These are phyloP conservation scores for Ophion costatus DNA, from an alignment of 2,888 invertebrate species.

Conservation along the genomic window DNA sequence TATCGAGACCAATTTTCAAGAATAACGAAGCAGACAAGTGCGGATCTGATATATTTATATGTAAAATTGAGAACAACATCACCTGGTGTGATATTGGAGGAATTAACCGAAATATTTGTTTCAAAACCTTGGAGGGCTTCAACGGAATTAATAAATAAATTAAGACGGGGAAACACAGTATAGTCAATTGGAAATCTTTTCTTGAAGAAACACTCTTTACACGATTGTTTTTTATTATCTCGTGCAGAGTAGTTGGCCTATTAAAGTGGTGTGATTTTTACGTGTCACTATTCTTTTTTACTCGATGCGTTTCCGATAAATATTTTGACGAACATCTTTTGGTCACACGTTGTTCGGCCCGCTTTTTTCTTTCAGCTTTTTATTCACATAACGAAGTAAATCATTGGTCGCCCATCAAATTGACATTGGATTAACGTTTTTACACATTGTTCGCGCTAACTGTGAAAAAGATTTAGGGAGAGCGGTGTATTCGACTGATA, in stretches of 20 bases:
- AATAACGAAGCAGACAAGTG: neutral
- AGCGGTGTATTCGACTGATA: constrained; percentile 41
- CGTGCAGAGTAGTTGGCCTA: neutral
- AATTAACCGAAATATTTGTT: neutral
- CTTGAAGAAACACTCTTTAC: neutral
- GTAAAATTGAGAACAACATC: neutral
- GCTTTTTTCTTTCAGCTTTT: neutral
- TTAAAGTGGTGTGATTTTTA: neutral
- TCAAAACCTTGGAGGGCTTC: neutral
- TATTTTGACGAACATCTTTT: neutral
- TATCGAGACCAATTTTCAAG: neutral
- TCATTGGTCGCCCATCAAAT: neutral
- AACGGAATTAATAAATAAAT: neutral
- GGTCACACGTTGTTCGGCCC: neutral
- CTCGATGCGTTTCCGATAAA: neutral
- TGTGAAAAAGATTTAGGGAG: constrained; percentile 32
- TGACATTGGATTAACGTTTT: neutral
- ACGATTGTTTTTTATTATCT: neutral
- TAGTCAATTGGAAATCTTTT: neutral
- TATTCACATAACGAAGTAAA: neutral
- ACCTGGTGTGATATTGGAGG: neutral
- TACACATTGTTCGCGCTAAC: constrained; percentile 5
- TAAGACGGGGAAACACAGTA: neutral
- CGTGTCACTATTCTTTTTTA: neutral
- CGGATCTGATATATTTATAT: neutral